These are phyloP conservation scores for Drosophila triauraria DNA, from an alignment of 1,140 invertebrate genomes.

Conservation along the genomic window DNA sequence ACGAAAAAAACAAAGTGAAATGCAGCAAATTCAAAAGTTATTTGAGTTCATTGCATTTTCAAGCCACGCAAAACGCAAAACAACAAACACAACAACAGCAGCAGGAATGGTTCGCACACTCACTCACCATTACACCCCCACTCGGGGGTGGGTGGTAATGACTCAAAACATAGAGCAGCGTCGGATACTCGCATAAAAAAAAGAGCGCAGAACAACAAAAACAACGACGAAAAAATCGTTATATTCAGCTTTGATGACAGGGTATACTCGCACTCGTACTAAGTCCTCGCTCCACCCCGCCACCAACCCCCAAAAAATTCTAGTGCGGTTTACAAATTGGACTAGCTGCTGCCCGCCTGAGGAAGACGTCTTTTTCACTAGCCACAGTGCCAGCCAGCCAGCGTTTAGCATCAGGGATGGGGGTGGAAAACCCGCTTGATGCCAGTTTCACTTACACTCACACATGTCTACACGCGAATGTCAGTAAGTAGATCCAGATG, in stretches of 20 bases:
- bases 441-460: conserved; percentile 11
- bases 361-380: conserved; percentile 40
- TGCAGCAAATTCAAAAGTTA: conserved; percentile 84
- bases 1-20: conserved; percentile 68
- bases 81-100: conserved; percentile 54
- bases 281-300: conserved; percentile 21
- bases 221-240: conserved; percentile 66
- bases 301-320: conserved; percentile 39
- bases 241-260: conserved; percentile 76
- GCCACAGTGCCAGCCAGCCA: conserved; percentile 23
- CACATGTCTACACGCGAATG: conserved; percentile 29
- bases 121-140: conserved; percentile 28
- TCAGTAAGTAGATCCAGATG: conserved; percentile 41
- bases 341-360: conserved; percentile 27
- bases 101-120: conserved; percentile 31
- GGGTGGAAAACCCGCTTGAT: conserved; percentile 46
- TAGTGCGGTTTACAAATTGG: conserved; percentile 61
- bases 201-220: conserved; percentile 56
- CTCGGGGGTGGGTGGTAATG: conserved; percentile 76
- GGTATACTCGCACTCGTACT: conserved; percentile 44
- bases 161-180: conserved; percentile 78
- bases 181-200: conserved; percentile 54
- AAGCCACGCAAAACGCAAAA: conserved; percentile 77
- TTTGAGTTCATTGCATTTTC: conserved; percentile 84
- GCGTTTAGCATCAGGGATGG: conserved; percentile 17